phyloP scores from a whole-genome alignment of 2,888 invertebrate species.

The Pachydiplax longipennis region DNA sequence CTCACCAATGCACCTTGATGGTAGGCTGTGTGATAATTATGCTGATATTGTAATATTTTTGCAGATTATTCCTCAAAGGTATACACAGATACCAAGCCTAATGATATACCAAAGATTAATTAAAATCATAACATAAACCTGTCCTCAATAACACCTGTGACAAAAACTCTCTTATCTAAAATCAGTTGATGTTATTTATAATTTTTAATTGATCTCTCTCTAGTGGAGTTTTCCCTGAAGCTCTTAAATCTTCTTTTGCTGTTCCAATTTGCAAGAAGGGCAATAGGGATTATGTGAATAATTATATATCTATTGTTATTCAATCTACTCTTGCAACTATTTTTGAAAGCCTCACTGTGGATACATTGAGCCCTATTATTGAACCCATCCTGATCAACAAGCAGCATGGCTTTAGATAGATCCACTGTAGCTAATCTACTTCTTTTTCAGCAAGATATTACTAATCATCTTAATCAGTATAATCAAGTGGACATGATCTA shows the following conservation, averaged over 20 bases:
- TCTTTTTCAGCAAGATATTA: not conserved
- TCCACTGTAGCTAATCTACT: not conserved
- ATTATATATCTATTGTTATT: not conserved
- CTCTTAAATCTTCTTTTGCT: not conserved
- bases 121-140: not conserved
- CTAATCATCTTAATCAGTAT: not conserved
- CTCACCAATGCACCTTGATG: not conserved
- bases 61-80: not conserved
- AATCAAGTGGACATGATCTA: constrained; percentile 5
- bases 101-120: not conserved
- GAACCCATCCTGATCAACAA: not conserved
- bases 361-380: not conserved
- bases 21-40: not conserved
- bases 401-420: not conserved
- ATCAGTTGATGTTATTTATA: not conserved
- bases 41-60: not conserved
- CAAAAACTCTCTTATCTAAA: not conserved
- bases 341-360: not conserved
- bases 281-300: not conserved
- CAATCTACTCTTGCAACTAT: not conserved
- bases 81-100: not conserved
- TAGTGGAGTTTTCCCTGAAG: too few species aligned
- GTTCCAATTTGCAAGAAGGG: not conserved
- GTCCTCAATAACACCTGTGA: not conserved
- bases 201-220: not conserved